Evolutionary conservation across 2,113 vertebrate species (phyloP).

Genomic region (Gavia stellata): DNA sequence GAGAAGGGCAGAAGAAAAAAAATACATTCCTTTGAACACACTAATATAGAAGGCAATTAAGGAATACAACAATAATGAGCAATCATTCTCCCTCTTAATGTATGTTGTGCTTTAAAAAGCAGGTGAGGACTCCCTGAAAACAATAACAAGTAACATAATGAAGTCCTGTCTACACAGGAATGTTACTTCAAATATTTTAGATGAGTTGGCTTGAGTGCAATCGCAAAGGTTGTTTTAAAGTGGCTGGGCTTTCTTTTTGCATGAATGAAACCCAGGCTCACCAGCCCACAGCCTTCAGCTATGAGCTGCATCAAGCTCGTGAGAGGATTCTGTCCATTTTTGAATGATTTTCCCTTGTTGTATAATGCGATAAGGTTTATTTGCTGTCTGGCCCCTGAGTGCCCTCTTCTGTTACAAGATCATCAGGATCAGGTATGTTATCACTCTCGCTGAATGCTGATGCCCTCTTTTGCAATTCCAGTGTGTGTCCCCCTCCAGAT

Average conservation of each 20-base stretch:
- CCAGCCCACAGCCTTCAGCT: background rate
- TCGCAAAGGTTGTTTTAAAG: background rate
- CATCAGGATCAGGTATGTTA: background rate
- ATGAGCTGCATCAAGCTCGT: background rate
- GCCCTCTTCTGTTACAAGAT: background rate
- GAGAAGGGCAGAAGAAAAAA: background rate
- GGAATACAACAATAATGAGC: background rate
- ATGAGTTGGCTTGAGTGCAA: background rate
- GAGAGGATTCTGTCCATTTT: background rate
- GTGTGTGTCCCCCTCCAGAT: background rate
- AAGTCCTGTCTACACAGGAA: background rate
- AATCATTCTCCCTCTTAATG: constrained; percentile 31
- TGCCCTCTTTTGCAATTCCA: background rate
- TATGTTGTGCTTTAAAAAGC: constrained; percentile 11
- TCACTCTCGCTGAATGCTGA: background rate
- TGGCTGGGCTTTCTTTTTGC: background rate
- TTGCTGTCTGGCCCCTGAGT: background rate
- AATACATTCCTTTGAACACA: constrained; percentile 9
- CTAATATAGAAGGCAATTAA: constrained; percentile 43
- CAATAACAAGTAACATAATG: background rate
- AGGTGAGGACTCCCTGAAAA: constrained; percentile 13
- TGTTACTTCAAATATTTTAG: background rate
- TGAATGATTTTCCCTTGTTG: background rate
- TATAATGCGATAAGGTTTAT: background rate
- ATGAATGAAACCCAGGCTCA: background rate